phyloP scores from a whole-genome alignment of 37 sponge, comb jelly and placozoan species.

The Crambe crambe region DNA sequence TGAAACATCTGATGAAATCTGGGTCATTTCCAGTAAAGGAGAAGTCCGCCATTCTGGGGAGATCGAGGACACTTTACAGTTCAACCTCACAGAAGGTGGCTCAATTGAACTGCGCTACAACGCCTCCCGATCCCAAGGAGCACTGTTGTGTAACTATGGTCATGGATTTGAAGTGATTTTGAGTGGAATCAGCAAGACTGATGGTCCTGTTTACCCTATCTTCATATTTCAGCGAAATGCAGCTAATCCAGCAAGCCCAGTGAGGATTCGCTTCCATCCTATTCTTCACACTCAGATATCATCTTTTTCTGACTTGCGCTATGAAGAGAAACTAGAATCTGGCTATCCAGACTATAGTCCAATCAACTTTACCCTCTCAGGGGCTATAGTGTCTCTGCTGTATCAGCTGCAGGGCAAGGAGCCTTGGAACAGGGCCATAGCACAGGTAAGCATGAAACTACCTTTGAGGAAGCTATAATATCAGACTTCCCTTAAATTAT shows the following conservation, averaged over 20 bases:
- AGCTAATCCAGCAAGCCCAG: not conserved
- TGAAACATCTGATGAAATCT: not conserved
- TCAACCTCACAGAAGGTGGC: conserved; percentile 4
- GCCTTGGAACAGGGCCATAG: conserved; percentile 36
- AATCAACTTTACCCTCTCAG: conserved; percentile 15
- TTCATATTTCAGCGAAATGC: not conserved
- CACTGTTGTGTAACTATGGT: not conserved
- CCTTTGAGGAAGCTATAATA: not conserved
- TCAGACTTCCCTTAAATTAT: too few species aligned
- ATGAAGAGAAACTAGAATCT: conserved; percentile 21
- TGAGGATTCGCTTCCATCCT: conserved; percentile 15
- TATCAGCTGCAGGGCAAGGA: conserved; percentile 60
- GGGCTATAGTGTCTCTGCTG: conserved; percentile 29
- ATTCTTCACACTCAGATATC: not conserved
- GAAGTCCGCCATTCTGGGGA: not conserved
- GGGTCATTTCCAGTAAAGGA: not conserved
- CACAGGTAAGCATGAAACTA: conserved; percentile 7
- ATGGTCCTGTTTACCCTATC: not conserved
- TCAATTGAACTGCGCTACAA: not conserved
- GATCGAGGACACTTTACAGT: not conserved
- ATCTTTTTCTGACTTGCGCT: not conserved
- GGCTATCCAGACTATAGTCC: conserved; percentile 57
- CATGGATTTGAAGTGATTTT: not conserved
- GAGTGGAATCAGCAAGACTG: not conserved
- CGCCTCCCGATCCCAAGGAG: not conserved